These are phyloP conservation scores for Syrmaticus mikado DNA, from an alignment of 2,113 vertebrate species.

Conservation along the genomic window DNA sequence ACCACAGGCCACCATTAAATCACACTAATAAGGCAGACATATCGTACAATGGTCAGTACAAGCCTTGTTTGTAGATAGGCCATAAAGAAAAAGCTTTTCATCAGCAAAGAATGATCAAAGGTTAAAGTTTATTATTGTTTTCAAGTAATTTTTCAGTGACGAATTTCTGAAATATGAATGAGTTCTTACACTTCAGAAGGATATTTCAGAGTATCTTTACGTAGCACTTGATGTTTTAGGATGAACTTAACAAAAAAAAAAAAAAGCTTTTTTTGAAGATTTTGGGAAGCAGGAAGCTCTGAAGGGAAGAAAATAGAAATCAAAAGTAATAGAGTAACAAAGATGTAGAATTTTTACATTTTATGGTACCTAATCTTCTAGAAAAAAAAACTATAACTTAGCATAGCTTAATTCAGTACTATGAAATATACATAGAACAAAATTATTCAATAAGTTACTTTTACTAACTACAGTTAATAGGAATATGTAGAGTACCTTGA, in stretches of 20 bases:
- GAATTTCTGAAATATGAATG: not conserved
- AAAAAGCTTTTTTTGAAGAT: not conserved
- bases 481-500: not conserved
- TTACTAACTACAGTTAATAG: not conserved
- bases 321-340: not conserved
- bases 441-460: not conserved
- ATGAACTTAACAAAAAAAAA: not conserved
- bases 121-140: constrained; percentile 43
- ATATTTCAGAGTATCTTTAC: not conserved
- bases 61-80: constrained; percentile 41
- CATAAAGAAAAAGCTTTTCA: not conserved
- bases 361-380: not conserved
- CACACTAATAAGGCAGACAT: constrained; percentile 31
- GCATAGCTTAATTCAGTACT: not conserved
- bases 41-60: constrained; percentile 13
- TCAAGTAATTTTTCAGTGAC: not conserved
- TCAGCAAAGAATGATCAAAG: constrained; percentile 23
- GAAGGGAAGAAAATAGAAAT: not conserved
- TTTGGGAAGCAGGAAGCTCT: not conserved
- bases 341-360: not conserved
- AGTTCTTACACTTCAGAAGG: not conserved
- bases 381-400: not conserved
- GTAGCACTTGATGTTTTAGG: not conserved
- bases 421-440: not conserved
- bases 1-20: constrained; percentile 28